Conservation (phyloP, 2,113 vertebrate species). For the Silurus glanis region DNA sequence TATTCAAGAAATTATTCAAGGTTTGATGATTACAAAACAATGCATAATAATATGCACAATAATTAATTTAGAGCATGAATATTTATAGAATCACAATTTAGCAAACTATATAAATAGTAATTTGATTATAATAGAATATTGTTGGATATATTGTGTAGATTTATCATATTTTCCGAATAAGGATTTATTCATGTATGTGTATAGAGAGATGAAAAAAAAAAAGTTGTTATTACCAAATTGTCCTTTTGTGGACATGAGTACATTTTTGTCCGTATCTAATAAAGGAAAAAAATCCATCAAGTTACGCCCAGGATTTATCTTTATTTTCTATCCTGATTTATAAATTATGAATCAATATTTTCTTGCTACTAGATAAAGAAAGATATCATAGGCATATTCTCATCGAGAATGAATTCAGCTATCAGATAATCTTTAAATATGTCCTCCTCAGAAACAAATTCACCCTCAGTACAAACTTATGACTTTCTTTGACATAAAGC, state of each 20-base stretch:
- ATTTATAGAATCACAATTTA: not conserved
- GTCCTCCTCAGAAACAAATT: conserved; percentile 18
- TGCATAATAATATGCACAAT: not conserved
- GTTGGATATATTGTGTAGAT: not conserved
- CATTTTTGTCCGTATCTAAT: not conserved
- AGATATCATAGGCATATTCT: conserved; percentile 20
- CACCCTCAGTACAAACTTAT: conserved; percentile 22
- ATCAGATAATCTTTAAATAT: conserved; percentile 31
- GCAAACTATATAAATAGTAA: not conserved
- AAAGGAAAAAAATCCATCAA: not conserved
- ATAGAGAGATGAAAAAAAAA: not conserved
- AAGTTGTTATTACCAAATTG: not conserved
- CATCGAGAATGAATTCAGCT: conserved; percentile 9
- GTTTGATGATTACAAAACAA: too few relatives aligned
- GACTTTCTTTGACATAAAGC: conserved; percentile 19
- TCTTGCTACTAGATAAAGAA: not conserved
- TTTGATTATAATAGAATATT: not conserved
- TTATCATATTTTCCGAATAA: not conserved
- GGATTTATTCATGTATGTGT: not conserved
- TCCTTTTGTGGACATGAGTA: not conserved
- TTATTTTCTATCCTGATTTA: conserved; percentile 8
- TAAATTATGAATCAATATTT: conserved; percentile 18
- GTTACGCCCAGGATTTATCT: conserved; percentile 2
- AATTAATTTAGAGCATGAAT: not conserved
- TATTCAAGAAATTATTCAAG: not conserved